Percentiles rank a stretch among this genome's conserved stretches.
phyloP scores from a whole-genome alignment of 1,140 invertebrate species.

The Drosophila mojavensis region DNA sequence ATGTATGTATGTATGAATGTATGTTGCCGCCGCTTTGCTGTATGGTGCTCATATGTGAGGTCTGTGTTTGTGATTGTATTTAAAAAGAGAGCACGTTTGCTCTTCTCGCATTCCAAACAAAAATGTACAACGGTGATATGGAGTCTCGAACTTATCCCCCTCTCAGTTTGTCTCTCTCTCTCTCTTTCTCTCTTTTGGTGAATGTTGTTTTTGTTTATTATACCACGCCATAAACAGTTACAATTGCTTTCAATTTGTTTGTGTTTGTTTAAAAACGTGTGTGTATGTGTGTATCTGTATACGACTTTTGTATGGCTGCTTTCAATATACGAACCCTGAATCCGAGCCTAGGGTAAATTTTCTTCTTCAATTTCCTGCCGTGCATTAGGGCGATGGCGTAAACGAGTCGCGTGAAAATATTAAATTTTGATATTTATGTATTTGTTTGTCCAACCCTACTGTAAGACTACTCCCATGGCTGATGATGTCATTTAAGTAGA shows the following conservation, averaged over 20 bases:
- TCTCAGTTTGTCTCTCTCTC: slow-evolving; percentile 23
- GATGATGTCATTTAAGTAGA: slow-evolving; percentile 62
- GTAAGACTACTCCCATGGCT: slow-evolving; percentile 19
- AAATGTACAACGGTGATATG: slow-evolving; percentile 19
- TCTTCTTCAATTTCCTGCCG: slow-evolving; percentile 56
- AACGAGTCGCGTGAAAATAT: slow-evolving; percentile 41
- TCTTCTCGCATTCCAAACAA: slow-evolving; percentile 56
- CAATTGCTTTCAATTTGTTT: slow-evolving; percentile 56
- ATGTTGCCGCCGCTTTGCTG: slow-evolving; percentile 18
- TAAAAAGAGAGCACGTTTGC: slow-evolving; percentile 28
- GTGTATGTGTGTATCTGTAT: slow-evolving; percentile 26
- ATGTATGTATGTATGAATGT: slow-evolving; percentile 36
- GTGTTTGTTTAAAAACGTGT: slow-evolving; percentile 21
- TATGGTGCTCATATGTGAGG: slow-evolving; percentile 32
- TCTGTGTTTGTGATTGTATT: slow-evolving; percentile 32
- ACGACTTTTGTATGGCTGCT: slow-evolving; percentile 60
- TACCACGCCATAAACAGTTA: slow-evolving; percentile 69
- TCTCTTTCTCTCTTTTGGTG: slow-evolving; percentile 26
- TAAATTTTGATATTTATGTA: slow-evolving; percentile 41
- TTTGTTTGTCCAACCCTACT: slow-evolving; percentile 46
- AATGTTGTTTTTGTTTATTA: slow-evolving; percentile 62
- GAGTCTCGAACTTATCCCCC: neutral
- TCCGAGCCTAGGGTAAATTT: slow-evolving; percentile 40
- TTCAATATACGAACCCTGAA: slow-evolving; percentile 23
- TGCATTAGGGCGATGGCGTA: slow-evolving; percentile 19